Percentiles rank a stretch among this genome's conserved stretches.
Evolutionary conservation across 2,888 invertebrate species (phyloP).

Genomic region (Eremobia ochroleuca): DNA sequence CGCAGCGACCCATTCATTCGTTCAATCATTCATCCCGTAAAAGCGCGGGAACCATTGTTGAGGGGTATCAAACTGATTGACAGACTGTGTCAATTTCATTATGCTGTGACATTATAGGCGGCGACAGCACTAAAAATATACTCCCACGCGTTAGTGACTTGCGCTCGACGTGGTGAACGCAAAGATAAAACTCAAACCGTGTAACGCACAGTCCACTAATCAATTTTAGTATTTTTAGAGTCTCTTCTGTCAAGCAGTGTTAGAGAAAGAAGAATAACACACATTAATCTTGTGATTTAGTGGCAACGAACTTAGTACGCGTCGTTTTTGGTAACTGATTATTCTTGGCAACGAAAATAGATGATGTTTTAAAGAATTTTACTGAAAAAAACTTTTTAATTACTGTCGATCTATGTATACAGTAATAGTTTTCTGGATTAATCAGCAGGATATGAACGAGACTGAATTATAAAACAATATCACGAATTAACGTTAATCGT

Average conservation of each 20-base stretch:
- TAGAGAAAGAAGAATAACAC: slow-evolving; percentile 55
- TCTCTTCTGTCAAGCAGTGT: slow-evolving; percentile 48
- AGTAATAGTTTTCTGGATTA: slow-evolving; percentile 18
- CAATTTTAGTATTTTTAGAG: slow-evolving; percentile 61
- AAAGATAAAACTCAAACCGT: slow-evolving; percentile 61
- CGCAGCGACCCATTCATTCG: slow-evolving; percentile 73
- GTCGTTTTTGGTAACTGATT: slow-evolving; percentile 48
- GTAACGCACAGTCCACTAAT: slow-evolving; percentile 55
- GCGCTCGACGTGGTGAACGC: slow-evolving; percentile 30
- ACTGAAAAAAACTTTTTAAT: slow-evolving; percentile 37
- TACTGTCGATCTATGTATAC: slow-evolving; percentile 19
- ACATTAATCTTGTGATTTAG: slow-evolving; percentile 57
- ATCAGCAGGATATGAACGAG: slow-evolving; percentile 11
- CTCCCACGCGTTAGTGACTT: slow-evolving; percentile 62
- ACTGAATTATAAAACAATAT: slow-evolving; percentile 21
- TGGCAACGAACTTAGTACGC: slow-evolving; percentile 65
- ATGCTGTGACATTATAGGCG: slow-evolving; percentile 33
- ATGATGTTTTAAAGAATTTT: slow-evolving; percentile 34
- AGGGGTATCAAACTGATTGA: slow-evolving; percentile 64
- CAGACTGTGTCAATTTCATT: slow-evolving; percentile 55
- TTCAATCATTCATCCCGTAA: slow-evolving; percentile 72
- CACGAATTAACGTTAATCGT: slow-evolving; percentile 4
- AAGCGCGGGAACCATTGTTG: slow-evolving; percentile 73
- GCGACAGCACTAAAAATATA: slow-evolving; percentile 60
- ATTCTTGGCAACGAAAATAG: slow-evolving; percentile 51